phyloP scores from a whole-genome alignment of 2,888 invertebrate species.

The Criorhina ranunculi region DNA sequence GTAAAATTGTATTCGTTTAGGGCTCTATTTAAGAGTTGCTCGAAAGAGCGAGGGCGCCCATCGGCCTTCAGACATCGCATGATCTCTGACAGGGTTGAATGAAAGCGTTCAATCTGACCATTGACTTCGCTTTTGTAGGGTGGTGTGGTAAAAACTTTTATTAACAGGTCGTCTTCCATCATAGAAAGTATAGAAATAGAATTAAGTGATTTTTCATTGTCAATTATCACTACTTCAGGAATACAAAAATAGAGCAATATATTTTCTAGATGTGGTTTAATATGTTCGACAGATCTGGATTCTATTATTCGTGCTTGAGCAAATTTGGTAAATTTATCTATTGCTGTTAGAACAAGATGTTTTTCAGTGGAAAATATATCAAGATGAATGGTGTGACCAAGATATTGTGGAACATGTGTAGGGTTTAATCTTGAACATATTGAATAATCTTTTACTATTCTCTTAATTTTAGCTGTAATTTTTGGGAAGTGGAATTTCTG shows the following conservation, averaged over 20 bases:
- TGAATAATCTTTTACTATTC: slow-evolving; percentile 7
- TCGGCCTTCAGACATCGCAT: slow-evolving; percentile 30
- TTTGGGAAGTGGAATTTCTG: slow-evolving; percentile 32
- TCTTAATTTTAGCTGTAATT: too few relatives aligned
- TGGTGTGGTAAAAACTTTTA: slow-evolving; percentile 26
- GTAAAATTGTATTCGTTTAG: slow-evolving; percentile 39
- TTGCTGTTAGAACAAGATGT: slow-evolving; percentile 42
- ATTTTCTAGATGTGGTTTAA: slow-evolving; percentile 50
- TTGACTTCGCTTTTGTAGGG: slow-evolving; percentile 37
- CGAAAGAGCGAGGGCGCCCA: neutral
- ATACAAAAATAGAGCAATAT: slow-evolving; percentile 58
- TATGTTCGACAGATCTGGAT: slow-evolving; percentile 44
- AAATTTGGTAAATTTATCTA: slow-evolving; percentile 58
- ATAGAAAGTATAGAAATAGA: slow-evolving; percentile 22
- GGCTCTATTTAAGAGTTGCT: slow-evolving; percentile 35
- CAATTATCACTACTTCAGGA: slow-evolving; percentile 64
- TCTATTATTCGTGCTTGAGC: slow-evolving; percentile 29
- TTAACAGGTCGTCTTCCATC: slow-evolving; percentile 25
- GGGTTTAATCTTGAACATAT: slow-evolving; percentile 1
- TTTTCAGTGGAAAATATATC: slow-evolving; percentile 52
- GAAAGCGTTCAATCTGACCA: slow-evolving; percentile 27
- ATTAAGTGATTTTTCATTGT: slow-evolving; percentile 46
- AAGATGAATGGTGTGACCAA: slow-evolving; percentile 49
- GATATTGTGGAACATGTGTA: slow-evolving; percentile 44
- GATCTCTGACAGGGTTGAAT: slow-evolving; percentile 48